Evolutionary conservation across 2,113 vertebrate species (phyloP), one percentile per base, ranked within the genome.

Genomic region (Excalfactoria chinensis): DNA sequence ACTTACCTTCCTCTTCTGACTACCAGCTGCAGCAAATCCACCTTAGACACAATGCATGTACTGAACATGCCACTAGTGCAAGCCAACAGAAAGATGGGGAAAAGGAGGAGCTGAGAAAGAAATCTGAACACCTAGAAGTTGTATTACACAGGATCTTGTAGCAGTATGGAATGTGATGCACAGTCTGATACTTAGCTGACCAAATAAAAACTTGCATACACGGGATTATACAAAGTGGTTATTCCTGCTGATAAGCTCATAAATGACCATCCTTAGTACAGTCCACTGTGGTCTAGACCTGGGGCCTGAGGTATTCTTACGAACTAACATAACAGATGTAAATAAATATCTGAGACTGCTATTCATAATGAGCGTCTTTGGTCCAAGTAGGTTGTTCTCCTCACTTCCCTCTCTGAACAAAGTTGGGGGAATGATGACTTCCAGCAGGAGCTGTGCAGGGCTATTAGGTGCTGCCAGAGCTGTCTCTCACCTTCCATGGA

Each of bases 271-370:
- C n/a, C 37, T 13, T 34, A 56, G 40, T 2, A 5, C 37, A 71
- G 37, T 14, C 4, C 80, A 30, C 9, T 18, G 43, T 34, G 35
- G n/a, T 44, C 46, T 84, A 41, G 35, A 53, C 77, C 28, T 86
- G 53, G 34, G 51, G 10, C 21, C 48, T 64, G 34, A 75, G 18
- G 5, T 81, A 37, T 72, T 86, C 40, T 70, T 69, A 40, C 1
- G 1, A 37, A 41, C 22, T 67, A 34, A 34, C 0, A 1, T 3
- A 62, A 59, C 2, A 5, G 26, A 69, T 17, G 4, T n/a, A 67
- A 84, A 56, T 56, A 77, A 48, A 28, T 55, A 22, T 37, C 25
- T 41, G 66, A 92, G 63, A 19, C 15, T 78, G 62, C 23, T 85
- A 5, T 26, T 91, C 32, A 35, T 53, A 25, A 78, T 53, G 17